Conservation (phyloP, 2,113 vertebrate species). For the Rhea americana region DNA sequence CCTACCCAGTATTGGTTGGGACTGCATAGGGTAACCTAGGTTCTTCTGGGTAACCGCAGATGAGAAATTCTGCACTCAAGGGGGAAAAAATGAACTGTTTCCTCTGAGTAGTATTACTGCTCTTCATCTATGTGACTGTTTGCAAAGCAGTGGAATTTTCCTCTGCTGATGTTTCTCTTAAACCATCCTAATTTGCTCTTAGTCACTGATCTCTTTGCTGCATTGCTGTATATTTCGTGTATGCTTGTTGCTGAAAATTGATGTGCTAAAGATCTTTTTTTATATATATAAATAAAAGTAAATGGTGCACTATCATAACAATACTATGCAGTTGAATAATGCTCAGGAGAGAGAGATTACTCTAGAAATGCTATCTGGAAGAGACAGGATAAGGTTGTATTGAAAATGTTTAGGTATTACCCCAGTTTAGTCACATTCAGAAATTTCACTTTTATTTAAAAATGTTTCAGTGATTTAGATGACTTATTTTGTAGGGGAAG, state of each 20-base stretch:
- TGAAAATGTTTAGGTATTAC: background rate
- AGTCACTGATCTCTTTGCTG: slow-evolving; percentile 40
- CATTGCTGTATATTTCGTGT: slow-evolving; percentile 24
- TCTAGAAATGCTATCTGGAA: background rate
- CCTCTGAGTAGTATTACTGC: slow-evolving; percentile 6
- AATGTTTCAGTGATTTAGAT: background rate
- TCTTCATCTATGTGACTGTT: slow-evolving; percentile 2
- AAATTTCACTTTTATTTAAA: background rate
- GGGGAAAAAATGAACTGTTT: background rate
- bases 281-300: background rate
- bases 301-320: background rate
- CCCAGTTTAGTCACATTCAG: background rate
- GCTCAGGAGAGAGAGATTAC: background rate
- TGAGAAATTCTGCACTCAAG: background rate
- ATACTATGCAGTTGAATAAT: background rate
- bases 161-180: slow-evolving; percentile 53
- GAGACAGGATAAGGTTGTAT: background rate
- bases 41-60: background rate
- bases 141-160: slow-evolving; percentile 71
- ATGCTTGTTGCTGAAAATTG: background rate
- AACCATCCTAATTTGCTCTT: slow-evolving; percentile 46
- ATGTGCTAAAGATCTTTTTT: background rate
- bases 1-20: background rate
- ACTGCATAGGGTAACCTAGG: too few relatives aligned
- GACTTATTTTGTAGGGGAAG: background rate